A percentile compares a stretch with the other conserved stretches of the same genome.
Evolutionary conservation across 2,888 invertebrate species (phyloP).

Genomic region (Cordilura impudica): DNA sequence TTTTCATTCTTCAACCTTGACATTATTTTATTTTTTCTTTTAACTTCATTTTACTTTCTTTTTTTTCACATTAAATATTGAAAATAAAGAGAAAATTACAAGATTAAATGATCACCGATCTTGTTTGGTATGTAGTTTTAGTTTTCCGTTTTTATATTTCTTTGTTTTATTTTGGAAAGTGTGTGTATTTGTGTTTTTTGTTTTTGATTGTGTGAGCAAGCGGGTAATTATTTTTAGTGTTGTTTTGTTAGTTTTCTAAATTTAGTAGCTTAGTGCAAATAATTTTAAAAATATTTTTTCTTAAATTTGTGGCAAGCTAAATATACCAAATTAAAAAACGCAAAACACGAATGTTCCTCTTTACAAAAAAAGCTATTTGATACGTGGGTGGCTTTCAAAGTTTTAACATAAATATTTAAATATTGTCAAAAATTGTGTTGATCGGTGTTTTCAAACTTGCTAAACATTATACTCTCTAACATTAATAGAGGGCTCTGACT

Average conservation of each 20-base stretch:
- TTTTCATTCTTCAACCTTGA: constrained; percentile 45
- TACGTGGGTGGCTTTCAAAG: no score
- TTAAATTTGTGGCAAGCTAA: constrained; percentile 54
- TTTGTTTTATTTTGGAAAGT: constrained; percentile 3
- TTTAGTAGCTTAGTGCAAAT: constrained; percentile 57
- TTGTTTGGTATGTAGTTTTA: background rate
- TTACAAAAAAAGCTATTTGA: no score
- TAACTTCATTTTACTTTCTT: constrained; percentile 40
- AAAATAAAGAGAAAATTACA: constrained; percentile 33
- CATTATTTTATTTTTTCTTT: constrained; percentile 34
- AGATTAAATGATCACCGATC: constrained; percentile 35
- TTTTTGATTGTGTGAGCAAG: constrained; percentile 28
- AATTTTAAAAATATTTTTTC: constrained; percentile 49
- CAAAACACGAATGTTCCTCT: constrained; percentile 17
- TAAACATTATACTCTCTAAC: no score
- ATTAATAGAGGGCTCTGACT: no score
- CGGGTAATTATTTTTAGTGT: constrained; percentile 47
- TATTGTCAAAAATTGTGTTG: no score
- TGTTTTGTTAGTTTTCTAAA: constrained; percentile 59
- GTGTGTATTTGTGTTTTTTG: background rate
- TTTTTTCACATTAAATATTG: constrained; percentile 27
- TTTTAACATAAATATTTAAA: no score
- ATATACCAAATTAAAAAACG: constrained; percentile 39
- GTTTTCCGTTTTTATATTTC: background rate
- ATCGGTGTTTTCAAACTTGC: no score